Conservation (phyloP, 2,797 vertebrate genomes). For the Orestias chungarensis region DNA sequence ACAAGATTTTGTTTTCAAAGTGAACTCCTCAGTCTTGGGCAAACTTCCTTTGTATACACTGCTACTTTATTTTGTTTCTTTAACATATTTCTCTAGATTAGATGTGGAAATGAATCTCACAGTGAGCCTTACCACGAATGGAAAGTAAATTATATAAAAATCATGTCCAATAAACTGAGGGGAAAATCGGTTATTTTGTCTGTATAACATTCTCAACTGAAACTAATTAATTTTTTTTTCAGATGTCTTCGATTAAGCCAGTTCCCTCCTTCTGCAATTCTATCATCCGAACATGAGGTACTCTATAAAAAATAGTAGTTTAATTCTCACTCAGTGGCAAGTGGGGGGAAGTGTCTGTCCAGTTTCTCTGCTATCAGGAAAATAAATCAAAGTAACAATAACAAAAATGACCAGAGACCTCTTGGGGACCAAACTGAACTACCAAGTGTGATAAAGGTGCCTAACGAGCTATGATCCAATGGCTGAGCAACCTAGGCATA, state of each 20-base stretch:
- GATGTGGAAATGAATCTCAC: neutral
- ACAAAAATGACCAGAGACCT: constrained; percentile 70
- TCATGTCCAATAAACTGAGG: neutral
- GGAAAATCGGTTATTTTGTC: neutral
- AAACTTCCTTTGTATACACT: neutral
- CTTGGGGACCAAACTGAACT: constrained; percentile 41
- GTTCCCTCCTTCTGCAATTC: constrained; percentile 41
- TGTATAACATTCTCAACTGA: constrained; percentile 8
- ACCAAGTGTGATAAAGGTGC: constrained; percentile 62
- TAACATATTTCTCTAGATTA: neutral
- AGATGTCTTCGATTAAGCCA: constrained; percentile 33
- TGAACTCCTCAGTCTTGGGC: neutral
- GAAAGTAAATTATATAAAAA: neutral
- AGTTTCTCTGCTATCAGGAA: constrained; percentile 48
- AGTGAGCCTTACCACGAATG: neutral
- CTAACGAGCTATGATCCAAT: constrained; percentile 67
- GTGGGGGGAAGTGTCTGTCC: constrained; percentile 43
- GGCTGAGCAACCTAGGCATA: constrained; percentile 36
- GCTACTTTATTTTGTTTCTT: neutral
- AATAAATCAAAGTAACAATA: constrained; percentile 79
- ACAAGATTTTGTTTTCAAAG: neutral
- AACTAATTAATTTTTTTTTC: constrained; percentile 15
- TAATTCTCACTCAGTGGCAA: constrained; percentile 63
- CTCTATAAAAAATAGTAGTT: constrained; percentile 60
- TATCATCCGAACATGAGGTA: constrained; percentile 55